These are phyloP conservation scores for Lutjanus erythropterus DNA, from an alignment of 2,113 vertebrate species.

Conservation along the genomic window DNA sequence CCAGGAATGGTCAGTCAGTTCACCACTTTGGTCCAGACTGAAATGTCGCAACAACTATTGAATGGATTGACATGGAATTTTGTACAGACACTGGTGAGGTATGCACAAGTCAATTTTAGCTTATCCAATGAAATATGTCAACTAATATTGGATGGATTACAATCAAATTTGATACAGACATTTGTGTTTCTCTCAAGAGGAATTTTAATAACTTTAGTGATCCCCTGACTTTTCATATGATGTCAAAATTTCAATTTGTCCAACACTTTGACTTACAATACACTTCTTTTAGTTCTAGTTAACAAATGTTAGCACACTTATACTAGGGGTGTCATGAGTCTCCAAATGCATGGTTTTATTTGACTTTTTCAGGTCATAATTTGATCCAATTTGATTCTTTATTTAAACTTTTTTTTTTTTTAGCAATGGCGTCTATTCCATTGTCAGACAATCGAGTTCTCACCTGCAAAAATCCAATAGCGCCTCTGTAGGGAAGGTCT, in stretches of 20 bases:
- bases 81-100: neutral
- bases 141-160: neutral
- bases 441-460: too few relatives aligned
- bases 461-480: too few relatives aligned
- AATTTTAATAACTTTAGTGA: neutral
- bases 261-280: neutral
- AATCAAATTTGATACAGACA: neutral
- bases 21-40: neutral
- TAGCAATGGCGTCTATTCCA: too few relatives aligned
- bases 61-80: neutral
- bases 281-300: neutral
- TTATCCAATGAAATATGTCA: neutral
- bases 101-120: neutral
- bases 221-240: neutral
- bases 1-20: neutral
- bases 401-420: too few relatives aligned
- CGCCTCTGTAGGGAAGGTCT: too few relatives aligned
- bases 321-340: too few relatives aligned
- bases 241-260: neutral
- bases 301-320: neutral
- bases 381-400: too few relatives aligned
- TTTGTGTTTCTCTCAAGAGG: neutral
- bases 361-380: too few relatives aligned
- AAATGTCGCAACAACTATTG: neutral
- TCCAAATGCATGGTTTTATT: too few relatives aligned